phyloP scores from a whole-genome alignment of 2,113 vertebrate genomes.

The Pandion haliaetus region DNA sequence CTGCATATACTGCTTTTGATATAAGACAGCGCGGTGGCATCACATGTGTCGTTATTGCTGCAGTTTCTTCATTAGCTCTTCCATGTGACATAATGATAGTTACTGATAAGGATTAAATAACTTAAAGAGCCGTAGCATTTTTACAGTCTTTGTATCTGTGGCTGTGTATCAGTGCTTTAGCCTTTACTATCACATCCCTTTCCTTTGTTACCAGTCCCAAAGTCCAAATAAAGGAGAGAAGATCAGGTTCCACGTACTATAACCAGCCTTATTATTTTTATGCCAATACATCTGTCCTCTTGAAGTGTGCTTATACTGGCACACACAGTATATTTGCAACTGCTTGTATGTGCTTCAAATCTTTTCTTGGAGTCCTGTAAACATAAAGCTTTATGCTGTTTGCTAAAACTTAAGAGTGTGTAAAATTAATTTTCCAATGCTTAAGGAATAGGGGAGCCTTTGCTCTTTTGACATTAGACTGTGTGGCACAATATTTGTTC shows the following conservation, averaged over 20 bases:
- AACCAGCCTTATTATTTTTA: background rate
- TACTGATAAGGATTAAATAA: background rate
- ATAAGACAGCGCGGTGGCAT: background rate
- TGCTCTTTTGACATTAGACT: background rate
- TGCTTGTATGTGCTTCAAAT: background rate
- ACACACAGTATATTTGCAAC: background rate
- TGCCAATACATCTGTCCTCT: background rate
- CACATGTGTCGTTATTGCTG: background rate
- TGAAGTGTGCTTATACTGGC: background rate
- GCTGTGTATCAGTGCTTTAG: background rate
- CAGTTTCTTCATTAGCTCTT: background rate
- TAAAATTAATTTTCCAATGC: background rate
- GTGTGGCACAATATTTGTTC: background rate
- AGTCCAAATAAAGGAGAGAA: background rate
- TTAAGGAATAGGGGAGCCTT: background rate
- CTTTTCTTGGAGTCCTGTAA: background rate
- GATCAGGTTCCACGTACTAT: background rate
- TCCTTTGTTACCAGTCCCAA: background rate
- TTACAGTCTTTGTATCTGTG: background rate
- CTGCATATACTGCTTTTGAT: background rate
- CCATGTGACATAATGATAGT: background rate
- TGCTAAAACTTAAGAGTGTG: background rate
- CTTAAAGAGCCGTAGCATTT: background rate
- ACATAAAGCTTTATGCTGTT: background rate
- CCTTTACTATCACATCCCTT: background rate